Conservation (phyloP, 2,113 vertebrate genomes). For the Periophthalmus modestus region DNA sequence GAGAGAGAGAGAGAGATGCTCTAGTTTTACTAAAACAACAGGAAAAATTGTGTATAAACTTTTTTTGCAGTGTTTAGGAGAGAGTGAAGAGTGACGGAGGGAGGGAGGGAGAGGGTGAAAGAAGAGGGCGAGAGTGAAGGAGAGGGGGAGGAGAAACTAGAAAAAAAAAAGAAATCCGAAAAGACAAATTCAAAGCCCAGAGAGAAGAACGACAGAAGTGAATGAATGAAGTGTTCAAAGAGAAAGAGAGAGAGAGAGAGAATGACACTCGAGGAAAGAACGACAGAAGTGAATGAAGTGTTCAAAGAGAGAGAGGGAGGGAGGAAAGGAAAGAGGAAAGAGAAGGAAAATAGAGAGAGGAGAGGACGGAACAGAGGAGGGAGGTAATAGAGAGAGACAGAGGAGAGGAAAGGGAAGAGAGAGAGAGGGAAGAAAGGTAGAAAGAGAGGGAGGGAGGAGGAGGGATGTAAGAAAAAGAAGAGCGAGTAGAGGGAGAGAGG, state of each 20-base stretch:
- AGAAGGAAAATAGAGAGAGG: too few species aligned
- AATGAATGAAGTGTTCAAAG: neutral
- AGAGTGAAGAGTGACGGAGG: too few species aligned
- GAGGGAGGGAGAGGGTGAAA: slow-evolving; percentile 39
- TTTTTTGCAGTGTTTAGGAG: too few species aligned
- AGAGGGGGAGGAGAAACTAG: too few species aligned
- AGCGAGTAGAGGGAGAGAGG: too few species aligned
- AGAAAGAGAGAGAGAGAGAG: slow-evolving; percentile 16
- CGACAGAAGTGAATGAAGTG: slow-evolving; percentile 30
- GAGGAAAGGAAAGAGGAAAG: neutral
- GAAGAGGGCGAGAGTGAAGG: neutral
- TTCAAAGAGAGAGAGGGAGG: neutral
- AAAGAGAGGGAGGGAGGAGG: neutral
- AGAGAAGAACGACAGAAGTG: slow-evolving; percentile 50
- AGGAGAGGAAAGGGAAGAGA: too few species aligned
- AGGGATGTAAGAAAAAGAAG: too few species aligned
- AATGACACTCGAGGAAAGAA: slow-evolving; percentile 57
- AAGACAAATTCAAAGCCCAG: slow-evolving; percentile 47
- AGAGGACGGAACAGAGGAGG: too few species aligned
- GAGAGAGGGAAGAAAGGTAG: neutral
- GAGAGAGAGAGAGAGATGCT: slow-evolving; percentile 52
- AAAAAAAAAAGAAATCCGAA: neutral
- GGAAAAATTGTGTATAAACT: too few species aligned
- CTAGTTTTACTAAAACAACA: too few species aligned
- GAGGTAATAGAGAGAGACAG: too few species aligned